Evolutionary conservation across 2,113 vertebrate genomes (phyloP), one percentile per base, ranked within the genome.

Genomic region (Enhydra lutris): DNA sequence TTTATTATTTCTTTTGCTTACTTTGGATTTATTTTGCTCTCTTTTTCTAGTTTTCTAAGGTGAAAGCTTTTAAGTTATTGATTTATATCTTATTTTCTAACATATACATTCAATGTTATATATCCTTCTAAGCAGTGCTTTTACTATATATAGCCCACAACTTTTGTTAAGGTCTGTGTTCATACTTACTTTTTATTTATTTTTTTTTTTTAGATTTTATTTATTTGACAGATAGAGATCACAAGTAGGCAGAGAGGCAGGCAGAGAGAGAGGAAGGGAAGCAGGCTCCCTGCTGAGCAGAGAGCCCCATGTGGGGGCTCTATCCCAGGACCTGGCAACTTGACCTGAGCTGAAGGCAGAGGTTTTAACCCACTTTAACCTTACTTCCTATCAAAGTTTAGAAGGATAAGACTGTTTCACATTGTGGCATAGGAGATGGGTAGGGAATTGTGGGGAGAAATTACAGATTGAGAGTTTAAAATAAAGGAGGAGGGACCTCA

Each of bases 381-480:
- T 69, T 93, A 13, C 13, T 3, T 76, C 9, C 20, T 92, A 26
- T 45, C 57, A 87, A n/a, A 9, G 17, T 39, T 90, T 93, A 55
- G 11, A 39, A 93, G 57, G 13, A 5, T 91, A 61, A 92, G 63
- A 69, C 21, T 71, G 4, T 73, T 93, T 31, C 73, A 15, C 34
- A 1, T 67, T 97, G 57, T 93, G 23, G 13, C 20, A 55, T 65
- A 91, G 47, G 73, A 55, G 7, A 80, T 76, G 15, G 12, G 47
- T 92, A 95, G 18, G 6, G 1, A 88, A 87, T 95, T 89, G 3
- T 73, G 42, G 93, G 24, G 18, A 96, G 20, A 83, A 88, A 71
- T 82, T 67, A 85, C 0, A 24, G n/a, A 61, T 97, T 82, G 86
- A 92, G 17, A 89, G 39, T 96, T 97, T 93, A 95, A 92, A 91